Evolutionary conservation across 2,888 invertebrate species (phyloP).

Genomic region (Trissolcus japonicus): DNA sequence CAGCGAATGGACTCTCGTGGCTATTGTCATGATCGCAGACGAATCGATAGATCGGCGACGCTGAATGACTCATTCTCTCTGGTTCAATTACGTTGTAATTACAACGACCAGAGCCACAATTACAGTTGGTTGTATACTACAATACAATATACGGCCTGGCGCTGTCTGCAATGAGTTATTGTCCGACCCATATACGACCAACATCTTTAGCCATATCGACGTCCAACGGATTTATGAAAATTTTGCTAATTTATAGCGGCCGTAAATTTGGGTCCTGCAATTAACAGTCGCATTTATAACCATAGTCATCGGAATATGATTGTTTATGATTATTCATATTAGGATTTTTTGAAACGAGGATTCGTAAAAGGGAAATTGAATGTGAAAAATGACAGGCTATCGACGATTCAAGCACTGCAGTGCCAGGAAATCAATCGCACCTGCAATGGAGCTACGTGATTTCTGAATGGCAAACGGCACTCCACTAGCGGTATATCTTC

Average conservation of each 20-base stretch:
- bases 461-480: constrained; percentile 30
- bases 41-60: constrained; percentile 45
- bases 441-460: constrained; percentile 27
- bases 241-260: neutral
- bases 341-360: too few species aligned
- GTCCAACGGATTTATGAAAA: constrained; percentile 12
- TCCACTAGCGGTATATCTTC: constrained; percentile 27
- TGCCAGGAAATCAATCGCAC: constrained; percentile 24
- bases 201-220: constrained; percentile 33
- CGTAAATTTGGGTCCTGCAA: neutral
- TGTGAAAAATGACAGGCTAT: constrained; percentile 24
- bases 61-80: constrained; percentile 42
- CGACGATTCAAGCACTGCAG: constrained; percentile 12
- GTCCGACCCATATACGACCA: constrained; percentile 31
- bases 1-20: constrained; percentile 25
- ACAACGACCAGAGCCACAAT: constrained; percentile 37
- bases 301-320: too few species aligned
- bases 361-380: constrained; percentile 2
- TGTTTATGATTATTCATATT: too few species aligned
- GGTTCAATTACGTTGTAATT: constrained; percentile 48
- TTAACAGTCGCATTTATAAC: too few species aligned
- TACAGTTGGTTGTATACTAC: constrained; percentile 31
- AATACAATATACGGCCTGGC: constrained; percentile 26
- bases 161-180: constrained; percentile 27
- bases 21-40: constrained; percentile 50